These are phyloP conservation scores for Mus spicilegus DNA, from an alignment of 2,113 vertebrate species.

Conservation along the genomic window DNA sequence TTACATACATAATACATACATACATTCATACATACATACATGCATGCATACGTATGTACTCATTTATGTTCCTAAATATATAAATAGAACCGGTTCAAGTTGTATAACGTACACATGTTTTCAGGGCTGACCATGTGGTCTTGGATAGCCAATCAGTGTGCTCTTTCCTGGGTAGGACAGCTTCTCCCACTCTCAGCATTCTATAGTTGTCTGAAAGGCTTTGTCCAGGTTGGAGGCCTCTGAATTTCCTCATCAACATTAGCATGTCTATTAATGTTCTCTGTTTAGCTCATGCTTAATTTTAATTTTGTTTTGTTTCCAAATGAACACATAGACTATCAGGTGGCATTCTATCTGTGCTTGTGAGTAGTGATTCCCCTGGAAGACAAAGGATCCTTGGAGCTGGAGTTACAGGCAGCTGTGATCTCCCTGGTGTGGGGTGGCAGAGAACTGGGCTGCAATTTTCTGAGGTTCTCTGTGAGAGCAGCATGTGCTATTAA, in stretches of 20 bases:
- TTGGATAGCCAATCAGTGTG: background rate
- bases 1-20: background rate
- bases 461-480: background rate
- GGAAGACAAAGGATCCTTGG: background rate
- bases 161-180: background rate
- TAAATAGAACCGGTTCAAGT: background rate
- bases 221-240: background rate
- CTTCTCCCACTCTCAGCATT: background rate
- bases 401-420: background rate
- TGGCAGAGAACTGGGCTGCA: background rate
- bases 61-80: background rate
- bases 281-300: background rate
- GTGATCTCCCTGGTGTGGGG: background rate
- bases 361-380: background rate
- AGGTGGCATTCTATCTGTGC: background rate
- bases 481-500: background rate
- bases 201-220: background rate
- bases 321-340: background rate
- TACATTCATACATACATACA: too few relatives aligned
- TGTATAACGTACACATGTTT: background rate
- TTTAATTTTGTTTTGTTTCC: background rate
- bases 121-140: background rate
- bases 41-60: background rate
- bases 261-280: background rate
- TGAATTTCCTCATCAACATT: background rate